phyloP scores from a whole-genome alignment of 1,140 invertebrate species.

The Acromyrmex charruanus region DNA sequence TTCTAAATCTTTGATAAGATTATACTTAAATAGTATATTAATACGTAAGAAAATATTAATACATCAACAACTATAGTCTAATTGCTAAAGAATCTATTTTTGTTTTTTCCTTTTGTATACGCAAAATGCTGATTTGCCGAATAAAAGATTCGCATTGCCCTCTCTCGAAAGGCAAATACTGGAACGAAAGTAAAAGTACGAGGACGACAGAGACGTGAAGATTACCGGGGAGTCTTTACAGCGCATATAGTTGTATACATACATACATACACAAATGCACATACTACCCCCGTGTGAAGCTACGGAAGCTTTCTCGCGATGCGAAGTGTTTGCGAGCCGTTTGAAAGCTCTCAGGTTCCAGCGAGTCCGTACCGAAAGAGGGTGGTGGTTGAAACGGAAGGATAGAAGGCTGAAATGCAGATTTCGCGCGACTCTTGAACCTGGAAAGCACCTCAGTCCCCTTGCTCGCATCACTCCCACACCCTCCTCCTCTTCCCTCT shows the following conservation, averaged over 20 bases:
- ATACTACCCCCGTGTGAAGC: conserved; percentile 52
- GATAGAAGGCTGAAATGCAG: conserved; percentile 85
- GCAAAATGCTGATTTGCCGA: conserved; percentile 82
- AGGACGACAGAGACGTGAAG: conserved; percentile 71
- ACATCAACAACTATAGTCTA: not conserved
- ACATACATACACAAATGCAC: not conserved
- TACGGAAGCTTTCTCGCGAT: conserved; percentile 68
- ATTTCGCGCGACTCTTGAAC: conserved; percentile 83
- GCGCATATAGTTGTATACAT: conserved; percentile 13
- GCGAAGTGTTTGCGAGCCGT: conserved; percentile 84
- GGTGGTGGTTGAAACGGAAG: conserved; percentile 75
- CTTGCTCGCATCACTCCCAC: conserved; percentile 70
- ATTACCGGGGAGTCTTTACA: conserved; percentile 20
- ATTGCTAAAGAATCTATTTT: conserved; percentile 57
- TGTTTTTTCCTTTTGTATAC: conserved; percentile 46
- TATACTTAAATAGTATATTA: not conserved
- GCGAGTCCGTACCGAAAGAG: conserved; percentile 47
- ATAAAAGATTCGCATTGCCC: conserved; percentile 80
- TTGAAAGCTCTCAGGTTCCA: conserved; percentile 84
- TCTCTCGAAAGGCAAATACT: conserved; percentile 81
- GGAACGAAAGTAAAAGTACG: conserved; percentile 82
- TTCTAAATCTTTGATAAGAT: not conserved
- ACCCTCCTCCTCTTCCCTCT: conserved; percentile 36
- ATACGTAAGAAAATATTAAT: no score
- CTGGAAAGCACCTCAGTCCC: conserved; percentile 76